Conservation (phyloP, 2,888 invertebrate genomes). For the Salticus scenicus region DNA sequence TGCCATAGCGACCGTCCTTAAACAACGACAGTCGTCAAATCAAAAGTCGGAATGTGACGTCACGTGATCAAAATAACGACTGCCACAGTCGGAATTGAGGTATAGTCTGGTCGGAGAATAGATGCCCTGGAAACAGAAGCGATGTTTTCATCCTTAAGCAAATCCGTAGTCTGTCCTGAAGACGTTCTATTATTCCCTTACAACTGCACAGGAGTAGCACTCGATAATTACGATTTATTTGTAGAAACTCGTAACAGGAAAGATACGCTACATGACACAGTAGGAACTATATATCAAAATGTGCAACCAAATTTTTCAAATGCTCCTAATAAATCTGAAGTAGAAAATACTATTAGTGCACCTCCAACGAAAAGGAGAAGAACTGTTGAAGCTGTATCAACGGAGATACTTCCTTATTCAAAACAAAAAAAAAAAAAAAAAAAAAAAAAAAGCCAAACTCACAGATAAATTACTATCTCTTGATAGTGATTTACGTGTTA, state of each 20-base stretch:
- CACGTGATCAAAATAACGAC: too few relatives aligned
- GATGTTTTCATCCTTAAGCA: not conserved
- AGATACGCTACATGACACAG: not conserved
- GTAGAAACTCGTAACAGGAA: not conserved
- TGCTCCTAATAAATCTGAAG: not conserved
- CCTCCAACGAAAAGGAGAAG: not conserved
- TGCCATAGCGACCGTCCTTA: too few relatives aligned
- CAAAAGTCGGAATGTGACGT: too few relatives aligned
- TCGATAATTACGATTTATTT: not conserved
- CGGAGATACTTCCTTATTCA: too few relatives aligned
- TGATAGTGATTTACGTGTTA: not conserved
- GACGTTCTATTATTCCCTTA: not conserved
- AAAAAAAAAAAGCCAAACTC: not conserved
- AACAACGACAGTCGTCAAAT: too few relatives aligned
- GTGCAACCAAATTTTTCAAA: not conserved
- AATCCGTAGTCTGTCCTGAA: not conserved
- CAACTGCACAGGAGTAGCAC: not conserved
- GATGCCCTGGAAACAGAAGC: too few relatives aligned
- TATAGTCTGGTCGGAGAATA: too few relatives aligned
- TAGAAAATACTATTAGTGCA: not conserved
- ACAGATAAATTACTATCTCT: not conserved
- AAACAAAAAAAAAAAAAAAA: too few relatives aligned
- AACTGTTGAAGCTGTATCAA: not conserved
- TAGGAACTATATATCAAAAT: not conserved
- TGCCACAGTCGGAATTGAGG: too few relatives aligned